Percentiles rank a stretch among this genome's conserved stretches.
Evolutionary conservation across 1,140 invertebrate species (phyloP).

Genomic region (Popillia japonica): DNA sequence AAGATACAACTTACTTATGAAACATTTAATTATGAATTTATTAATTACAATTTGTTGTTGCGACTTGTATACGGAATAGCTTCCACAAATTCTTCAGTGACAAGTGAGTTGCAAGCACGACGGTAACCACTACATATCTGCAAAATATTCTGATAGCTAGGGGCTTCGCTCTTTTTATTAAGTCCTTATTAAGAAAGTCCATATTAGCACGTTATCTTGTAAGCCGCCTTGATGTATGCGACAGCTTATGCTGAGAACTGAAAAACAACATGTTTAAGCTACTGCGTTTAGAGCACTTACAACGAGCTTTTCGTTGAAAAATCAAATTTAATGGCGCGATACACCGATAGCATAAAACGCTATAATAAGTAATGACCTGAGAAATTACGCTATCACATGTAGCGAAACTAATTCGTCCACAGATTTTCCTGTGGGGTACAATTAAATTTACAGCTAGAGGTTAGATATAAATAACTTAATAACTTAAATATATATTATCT

Average conservation of each 20-base stretch:
- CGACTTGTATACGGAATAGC: too few relatives aligned
- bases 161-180: too few relatives aligned
- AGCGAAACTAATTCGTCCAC: slow-evolving; percentile 13
- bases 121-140: too few relatives aligned
- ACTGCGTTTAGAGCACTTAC: not conserved
- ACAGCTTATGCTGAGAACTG: not conserved
- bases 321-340: slow-evolving; percentile 8
- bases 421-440: slow-evolving; percentile 20
- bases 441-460: not conserved
- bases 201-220: slow-evolving; percentile 1
- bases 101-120: too few relatives aligned
- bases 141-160: too few relatives aligned
- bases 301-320: not conserved
- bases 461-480: not conserved
- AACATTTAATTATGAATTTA: too few relatives aligned
- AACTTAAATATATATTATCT: not conserved
- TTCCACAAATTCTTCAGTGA: too few relatives aligned
- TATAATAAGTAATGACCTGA: slow-evolving; percentile 23
- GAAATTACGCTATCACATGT: slow-evolving; percentile 21
- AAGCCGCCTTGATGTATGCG: not conserved
- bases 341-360: slow-evolving; percentile 5
- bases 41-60: too few relatives aligned
- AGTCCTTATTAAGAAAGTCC: not conserved
- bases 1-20: too few relatives aligned
- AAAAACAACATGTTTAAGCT: slow-evolving; percentile 21